phyloP scores from a whole-genome alignment of 2,797 vertebrate genomes.

The Karalla daura region DNA sequence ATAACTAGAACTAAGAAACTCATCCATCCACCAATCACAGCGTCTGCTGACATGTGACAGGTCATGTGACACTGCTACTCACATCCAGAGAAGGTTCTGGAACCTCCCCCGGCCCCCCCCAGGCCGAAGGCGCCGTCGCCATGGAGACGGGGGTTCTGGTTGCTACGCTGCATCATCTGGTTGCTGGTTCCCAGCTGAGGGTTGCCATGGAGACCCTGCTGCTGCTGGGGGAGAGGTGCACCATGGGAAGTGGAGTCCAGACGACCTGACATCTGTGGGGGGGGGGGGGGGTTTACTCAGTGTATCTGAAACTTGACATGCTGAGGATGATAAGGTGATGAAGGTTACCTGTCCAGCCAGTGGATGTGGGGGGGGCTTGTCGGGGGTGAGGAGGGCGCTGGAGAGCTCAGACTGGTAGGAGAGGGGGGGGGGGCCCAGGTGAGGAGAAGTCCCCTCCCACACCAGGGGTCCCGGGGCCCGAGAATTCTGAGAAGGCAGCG shows the following conservation, averaged over 20 bases:
- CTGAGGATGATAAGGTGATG: background rate
- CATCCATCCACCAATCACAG: too few species aligned
- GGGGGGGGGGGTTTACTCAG: too few species aligned
- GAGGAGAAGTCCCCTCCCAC: slow-evolving; percentile 80
- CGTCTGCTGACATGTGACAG: too few species aligned
- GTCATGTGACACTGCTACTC: too few species aligned
- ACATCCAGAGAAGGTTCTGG: slow-evolving; percentile 91
- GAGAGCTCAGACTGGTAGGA: slow-evolving; percentile 91
- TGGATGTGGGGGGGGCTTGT: slow-evolving; percentile 83
- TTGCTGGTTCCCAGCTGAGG: slow-evolving; percentile 70
- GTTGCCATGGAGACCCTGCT: slow-evolving; percentile 82
- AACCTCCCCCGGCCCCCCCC: slow-evolving; percentile 81
- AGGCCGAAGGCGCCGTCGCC: slow-evolving; percentile 76
- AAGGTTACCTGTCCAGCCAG: slow-evolving; percentile 85
- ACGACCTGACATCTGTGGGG: slow-evolving; percentile 82
- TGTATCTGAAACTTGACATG: too few species aligned
- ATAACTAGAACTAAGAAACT: too few species aligned
- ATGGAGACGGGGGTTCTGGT: slow-evolving; percentile 77
- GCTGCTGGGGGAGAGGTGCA: slow-evolving; percentile 74
- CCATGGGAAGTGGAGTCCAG: slow-evolving; percentile 85
- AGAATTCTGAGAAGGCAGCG: slow-evolving; percentile 85
- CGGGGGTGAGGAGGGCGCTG: slow-evolving; percentile 84
- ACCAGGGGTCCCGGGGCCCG: slow-evolving; percentile 77
- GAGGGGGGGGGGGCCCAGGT: slow-evolving; percentile 81
- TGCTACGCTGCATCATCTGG: slow-evolving; percentile 83